These are phyloP conservation scores for Halcyon chelicuti DNA, from an alignment of 2,797 vertebrate species.

Conservation along the genomic window DNA sequence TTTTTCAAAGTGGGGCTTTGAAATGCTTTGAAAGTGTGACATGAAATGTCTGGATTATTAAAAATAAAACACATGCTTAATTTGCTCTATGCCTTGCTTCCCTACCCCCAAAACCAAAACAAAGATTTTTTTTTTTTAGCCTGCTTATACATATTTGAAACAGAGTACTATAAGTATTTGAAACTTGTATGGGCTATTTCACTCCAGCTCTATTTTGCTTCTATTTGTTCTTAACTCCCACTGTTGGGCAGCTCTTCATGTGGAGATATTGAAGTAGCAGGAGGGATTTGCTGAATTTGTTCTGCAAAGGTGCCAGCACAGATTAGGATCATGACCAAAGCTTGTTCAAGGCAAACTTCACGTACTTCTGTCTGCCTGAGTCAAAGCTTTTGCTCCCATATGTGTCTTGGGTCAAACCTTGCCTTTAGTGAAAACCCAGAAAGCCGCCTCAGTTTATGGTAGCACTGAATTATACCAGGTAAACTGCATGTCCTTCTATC, in stretches of 20 bases:
- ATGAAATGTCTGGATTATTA: neutral
- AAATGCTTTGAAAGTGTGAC: neutral
- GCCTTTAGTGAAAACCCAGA: neutral
- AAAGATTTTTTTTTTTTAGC: neutral
- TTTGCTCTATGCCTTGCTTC: neutral
- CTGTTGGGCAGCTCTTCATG: neutral
- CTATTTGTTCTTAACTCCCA: neutral
- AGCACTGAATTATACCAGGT: neutral
- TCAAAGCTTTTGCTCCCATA: neutral
- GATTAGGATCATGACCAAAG: neutral
- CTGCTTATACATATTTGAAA: neutral
- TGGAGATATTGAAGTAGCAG: neutral
- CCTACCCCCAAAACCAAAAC: accelerated
- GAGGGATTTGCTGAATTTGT: neutral
- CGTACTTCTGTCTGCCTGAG: neutral
- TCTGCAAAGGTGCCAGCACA: neutral
- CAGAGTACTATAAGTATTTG: neutral
- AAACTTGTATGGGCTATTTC: neutral
- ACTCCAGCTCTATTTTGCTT: neutral
- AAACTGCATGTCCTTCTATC: neutral
- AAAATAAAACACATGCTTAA: neutral
- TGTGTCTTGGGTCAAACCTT: neutral
- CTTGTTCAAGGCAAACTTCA: neutral
- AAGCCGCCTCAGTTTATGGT: neutral
- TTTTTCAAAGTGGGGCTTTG: neutral